Evolutionary conservation across 2,113 vertebrate species (phyloP).

Genomic region (Salvator merianae): DNA sequence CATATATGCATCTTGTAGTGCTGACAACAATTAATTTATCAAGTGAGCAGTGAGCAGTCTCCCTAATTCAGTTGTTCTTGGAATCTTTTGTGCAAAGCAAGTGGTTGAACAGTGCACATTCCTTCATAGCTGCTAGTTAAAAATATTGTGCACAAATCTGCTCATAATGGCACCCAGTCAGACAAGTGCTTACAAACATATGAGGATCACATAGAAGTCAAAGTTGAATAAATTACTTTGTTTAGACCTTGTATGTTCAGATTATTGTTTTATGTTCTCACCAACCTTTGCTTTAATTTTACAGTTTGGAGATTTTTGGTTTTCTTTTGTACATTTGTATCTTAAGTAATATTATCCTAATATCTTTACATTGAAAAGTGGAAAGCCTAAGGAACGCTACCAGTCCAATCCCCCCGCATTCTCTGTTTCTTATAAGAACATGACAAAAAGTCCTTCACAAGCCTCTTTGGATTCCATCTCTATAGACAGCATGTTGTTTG

Average conservation of each 20-base stretch:
- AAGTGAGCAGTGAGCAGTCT: no score
- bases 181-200: no score
- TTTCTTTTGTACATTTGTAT: conserved; percentile 19
- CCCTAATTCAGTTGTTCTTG: no score
- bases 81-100: no score
- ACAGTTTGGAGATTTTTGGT: conserved; percentile 21
- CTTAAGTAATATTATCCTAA: conserved; percentile 45
- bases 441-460: conserved; percentile 94
- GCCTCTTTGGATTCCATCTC: conserved; percentile 93
- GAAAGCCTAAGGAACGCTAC: conserved; percentile 87
- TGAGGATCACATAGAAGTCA: neutral
- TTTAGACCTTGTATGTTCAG: conserved; percentile 12
- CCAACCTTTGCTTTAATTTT: conserved; percentile 25
- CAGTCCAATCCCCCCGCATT: conserved; percentile 80
- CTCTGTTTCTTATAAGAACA: conserved; percentile 89
- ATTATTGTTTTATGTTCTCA: conserved; percentile 6
- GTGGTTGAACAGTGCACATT: no score
- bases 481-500: conserved; percentile 89
- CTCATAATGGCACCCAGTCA: no score
- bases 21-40: neutral
- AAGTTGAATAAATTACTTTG: neutral
- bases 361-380: conserved; percentile 78
- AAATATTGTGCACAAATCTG: no score
- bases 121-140: no score
- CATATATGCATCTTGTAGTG: no score